phyloP scores from a whole-genome alignment of 2,797 vertebrate genomes.

The Sebastiscus albofasciatus region DNA sequence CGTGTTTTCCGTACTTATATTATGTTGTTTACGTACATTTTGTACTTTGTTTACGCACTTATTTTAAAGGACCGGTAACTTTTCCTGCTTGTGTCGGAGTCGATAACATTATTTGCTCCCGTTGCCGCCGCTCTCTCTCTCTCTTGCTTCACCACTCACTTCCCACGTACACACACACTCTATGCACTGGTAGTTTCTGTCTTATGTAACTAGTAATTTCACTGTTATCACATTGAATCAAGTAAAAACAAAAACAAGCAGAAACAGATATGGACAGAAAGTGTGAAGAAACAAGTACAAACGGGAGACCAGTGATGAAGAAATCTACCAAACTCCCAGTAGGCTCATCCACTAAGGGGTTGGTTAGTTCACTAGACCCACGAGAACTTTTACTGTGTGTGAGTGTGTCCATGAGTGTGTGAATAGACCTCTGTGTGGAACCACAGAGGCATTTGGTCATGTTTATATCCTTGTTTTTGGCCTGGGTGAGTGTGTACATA shows the following conservation, averaged over 20 bases:
- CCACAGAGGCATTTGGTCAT: slow-evolving; percentile 72
- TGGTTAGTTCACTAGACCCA: slow-evolving; percentile 67
- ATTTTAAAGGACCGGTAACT: too few relatives aligned
- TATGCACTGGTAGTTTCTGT: too few relatives aligned
- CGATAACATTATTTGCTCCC: too few relatives aligned
- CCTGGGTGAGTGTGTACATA: slow-evolving; percentile 51
- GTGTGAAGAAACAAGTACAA: not conserved
- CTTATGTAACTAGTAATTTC: too few relatives aligned
- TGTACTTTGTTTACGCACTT: too few relatives aligned
- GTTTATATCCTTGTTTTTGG: slow-evolving; percentile 77
- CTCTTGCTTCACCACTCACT: too few relatives aligned
- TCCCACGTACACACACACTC: too few relatives aligned
- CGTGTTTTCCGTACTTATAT: too few relatives aligned
- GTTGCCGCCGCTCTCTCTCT: too few relatives aligned
- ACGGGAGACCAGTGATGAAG: slow-evolving; percentile 27
- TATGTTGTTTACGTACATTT: too few relatives aligned
- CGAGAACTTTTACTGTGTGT: slow-evolving; percentile 55
- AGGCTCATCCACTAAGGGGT: slow-evolving; percentile 46
- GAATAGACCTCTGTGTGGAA: slow-evolving; percentile 64
- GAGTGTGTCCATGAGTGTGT: slow-evolving; percentile 47
- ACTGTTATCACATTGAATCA: not conserved
- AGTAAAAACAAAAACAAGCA: not conserved
- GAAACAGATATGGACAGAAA: not conserved
- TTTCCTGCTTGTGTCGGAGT: too few relatives aligned
- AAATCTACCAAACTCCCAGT: slow-evolving; percentile 49